Evolutionary conservation across 1,140 invertebrate genomes (phyloP).

Genomic region (Heliconius melpomene): DNA sequence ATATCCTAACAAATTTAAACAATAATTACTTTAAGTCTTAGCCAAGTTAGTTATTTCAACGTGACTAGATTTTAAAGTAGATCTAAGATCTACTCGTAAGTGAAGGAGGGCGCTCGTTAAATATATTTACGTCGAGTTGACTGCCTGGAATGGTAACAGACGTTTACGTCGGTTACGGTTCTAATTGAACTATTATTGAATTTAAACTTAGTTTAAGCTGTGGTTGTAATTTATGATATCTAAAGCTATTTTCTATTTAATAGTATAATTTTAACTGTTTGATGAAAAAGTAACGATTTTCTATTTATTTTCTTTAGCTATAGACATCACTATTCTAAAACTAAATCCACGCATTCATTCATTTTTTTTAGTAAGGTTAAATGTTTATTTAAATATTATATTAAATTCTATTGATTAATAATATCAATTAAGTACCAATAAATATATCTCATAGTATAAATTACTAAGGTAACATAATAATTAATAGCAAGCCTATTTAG

Average conservation of each 20-base stretch:
- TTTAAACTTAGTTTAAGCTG: neutral
- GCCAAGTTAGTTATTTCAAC: neutral
- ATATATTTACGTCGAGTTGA: neutral
- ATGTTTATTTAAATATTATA: no score
- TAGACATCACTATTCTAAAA: no score
- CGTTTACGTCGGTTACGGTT: neutral
- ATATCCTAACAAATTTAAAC: neutral
- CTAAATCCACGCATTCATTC: no score
- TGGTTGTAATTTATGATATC: neutral
- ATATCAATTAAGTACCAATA: no score
- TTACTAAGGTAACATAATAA: no score
- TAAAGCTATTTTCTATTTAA: no score
- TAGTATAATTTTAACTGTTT: no score
- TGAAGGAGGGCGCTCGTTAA: neutral
- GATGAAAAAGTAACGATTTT: neutral
- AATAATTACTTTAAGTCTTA: neutral
- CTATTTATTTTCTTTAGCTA: neutral
- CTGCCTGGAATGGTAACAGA: neutral
- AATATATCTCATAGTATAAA: no score
- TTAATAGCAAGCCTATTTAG: no score
- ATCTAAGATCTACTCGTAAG: neutral
- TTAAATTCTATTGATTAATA: no score
- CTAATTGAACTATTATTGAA: constrained; percentile 8
- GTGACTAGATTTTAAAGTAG: neutral
- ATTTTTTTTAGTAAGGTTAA: no score